These are phyloP conservation scores for Cheirogaleus medius DNA, from an alignment of 2,113 vertebrate species.

Conservation along the genomic window DNA sequence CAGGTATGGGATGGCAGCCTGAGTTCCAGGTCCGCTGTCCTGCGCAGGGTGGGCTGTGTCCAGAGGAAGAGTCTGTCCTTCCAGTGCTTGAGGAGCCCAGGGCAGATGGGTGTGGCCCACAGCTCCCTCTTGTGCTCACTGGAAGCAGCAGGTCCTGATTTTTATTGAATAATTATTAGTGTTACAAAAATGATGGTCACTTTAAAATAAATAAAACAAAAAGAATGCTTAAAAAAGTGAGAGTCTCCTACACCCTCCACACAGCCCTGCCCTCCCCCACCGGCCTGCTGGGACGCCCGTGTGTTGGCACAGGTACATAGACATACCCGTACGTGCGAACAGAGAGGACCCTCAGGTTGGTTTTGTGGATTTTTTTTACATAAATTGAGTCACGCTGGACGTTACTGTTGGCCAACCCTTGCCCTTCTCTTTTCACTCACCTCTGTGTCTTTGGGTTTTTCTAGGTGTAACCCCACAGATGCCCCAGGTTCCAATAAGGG, in stretches of 20 bases:
- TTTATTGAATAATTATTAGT: neutral
- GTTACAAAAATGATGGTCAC: neutral
- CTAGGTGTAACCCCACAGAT: neutral
- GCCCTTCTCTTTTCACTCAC: neutral
- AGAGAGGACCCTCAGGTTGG: neutral
- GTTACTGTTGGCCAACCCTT: neutral
- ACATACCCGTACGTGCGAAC: neutral
- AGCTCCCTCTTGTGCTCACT: neutral
- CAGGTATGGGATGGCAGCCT: neutral
- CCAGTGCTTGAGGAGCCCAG: neutral
- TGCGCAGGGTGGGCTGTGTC: neutral
- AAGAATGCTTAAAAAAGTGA: neutral
- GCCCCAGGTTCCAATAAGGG: neutral
- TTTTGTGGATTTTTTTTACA: neutral
- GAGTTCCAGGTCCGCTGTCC: neutral
- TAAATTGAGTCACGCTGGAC: neutral
- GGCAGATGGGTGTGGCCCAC: neutral
- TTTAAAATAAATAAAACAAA: constrained; percentile 48
- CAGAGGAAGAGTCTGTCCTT: neutral
- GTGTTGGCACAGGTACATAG: neutral
- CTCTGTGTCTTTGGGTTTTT: neutral
- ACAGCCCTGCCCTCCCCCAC: neutral
- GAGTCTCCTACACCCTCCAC: neutral
- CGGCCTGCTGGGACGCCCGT: neutral
- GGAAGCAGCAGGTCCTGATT: neutral